These are phyloP conservation scores for Boloria selene DNA, from an alignment of 2,888 invertebrate genomes.

Conservation along the genomic window DNA sequence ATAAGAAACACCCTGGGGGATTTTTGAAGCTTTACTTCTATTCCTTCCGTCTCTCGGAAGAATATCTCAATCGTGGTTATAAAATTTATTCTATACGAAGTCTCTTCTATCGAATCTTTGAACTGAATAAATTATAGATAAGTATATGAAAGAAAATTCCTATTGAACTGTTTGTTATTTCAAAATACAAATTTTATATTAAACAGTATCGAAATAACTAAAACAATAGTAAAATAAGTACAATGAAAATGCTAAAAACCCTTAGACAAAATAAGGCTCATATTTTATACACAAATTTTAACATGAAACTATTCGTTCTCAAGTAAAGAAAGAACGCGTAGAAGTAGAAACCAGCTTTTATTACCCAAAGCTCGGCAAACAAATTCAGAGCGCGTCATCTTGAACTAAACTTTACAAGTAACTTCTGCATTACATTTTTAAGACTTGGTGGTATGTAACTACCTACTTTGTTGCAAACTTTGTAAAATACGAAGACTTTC, in stretches of 20 bases:
- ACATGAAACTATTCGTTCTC: neutral
- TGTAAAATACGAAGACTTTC: too few species aligned
- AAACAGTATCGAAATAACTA: too few species aligned
- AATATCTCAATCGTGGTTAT: neutral
- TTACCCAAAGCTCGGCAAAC: constrained; percentile 1
- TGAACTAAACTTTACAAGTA: neutral
- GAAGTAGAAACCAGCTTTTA: constrained; percentile 15
- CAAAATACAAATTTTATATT: too few species aligned
- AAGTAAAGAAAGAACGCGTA: constrained; percentile 3
- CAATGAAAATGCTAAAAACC: too few species aligned
- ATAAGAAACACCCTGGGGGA: constrained; percentile 24
- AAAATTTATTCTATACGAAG: neutral
- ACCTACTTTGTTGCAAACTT: too few species aligned
- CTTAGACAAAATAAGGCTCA: too few species aligned
- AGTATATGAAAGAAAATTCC: neutral
- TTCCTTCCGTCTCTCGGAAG: constrained; percentile 8
- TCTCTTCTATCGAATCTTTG: neutral
- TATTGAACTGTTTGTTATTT: too few species aligned
- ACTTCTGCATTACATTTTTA: constrained; percentile 9
- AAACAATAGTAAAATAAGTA: too few species aligned
- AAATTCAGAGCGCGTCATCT: constrained; percentile 11
- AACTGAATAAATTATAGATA: neutral
- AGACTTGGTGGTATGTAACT: neutral
- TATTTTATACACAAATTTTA: neutral
- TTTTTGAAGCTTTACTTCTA: constrained; percentile 17